Conservation (phyloP, 1,140 invertebrate genomes). For the Papilio glaucus region DNA sequence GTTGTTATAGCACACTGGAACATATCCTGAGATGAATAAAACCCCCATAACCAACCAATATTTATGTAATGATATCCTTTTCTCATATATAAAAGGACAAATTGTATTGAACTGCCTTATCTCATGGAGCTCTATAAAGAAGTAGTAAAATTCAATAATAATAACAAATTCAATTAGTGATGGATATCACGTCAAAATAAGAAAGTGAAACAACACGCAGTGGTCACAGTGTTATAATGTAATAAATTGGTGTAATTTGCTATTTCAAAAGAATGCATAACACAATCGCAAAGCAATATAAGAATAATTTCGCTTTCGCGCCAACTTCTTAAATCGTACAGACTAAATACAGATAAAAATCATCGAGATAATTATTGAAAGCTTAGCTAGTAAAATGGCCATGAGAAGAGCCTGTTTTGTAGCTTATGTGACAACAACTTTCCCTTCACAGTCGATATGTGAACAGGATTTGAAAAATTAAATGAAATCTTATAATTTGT, state of each 20-base stretch:
- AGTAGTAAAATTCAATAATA: neutral
- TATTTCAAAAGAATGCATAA: conserved; percentile 46
- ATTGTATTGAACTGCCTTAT: neutral
- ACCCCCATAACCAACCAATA: too few species aligned
- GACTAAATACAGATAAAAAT: conserved; percentile 41
- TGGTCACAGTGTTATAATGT: conserved; percentile 36
- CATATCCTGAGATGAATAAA: too few species aligned
- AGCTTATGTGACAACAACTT: conserved; percentile 35
- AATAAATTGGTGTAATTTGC: conserved; percentile 44
- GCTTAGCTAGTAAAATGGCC: conserved; percentile 37
- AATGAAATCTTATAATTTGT: conserved; percentile 30
- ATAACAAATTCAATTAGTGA: neutral
- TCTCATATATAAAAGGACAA: too few species aligned
- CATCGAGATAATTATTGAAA: conserved; percentile 37
- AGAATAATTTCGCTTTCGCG: conserved; percentile 54
- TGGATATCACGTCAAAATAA: neutral
- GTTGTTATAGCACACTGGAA: neutral
- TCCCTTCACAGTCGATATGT: conserved; percentile 30
- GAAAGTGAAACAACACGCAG: conserved; percentile 24
- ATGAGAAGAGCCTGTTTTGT: conserved; percentile 34
- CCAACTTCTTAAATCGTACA: conserved; percentile 30
- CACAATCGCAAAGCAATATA: conserved; percentile 58
- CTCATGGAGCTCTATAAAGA: neutral
- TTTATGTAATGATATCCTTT: neutral
- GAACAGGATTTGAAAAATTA: conserved; percentile 35